Evolutionary conservation across 2,113 vertebrate genomes (phyloP), one percentile per base, ranked within the genome.

Genomic region (Sinocyclocheilus anophthalmus): DNA sequence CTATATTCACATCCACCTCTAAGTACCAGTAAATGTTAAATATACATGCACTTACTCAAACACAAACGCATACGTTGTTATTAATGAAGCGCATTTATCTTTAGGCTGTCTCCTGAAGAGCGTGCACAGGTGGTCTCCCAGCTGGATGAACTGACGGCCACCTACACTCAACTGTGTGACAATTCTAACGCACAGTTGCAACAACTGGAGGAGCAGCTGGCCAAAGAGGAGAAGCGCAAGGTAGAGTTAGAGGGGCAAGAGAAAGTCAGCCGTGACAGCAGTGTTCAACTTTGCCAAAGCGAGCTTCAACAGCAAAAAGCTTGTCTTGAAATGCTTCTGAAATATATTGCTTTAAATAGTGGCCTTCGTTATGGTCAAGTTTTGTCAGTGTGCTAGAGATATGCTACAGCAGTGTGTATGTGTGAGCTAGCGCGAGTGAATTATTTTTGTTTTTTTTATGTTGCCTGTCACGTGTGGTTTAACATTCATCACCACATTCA

Each of bases 141-240:
- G 87, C 89, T 99, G 79, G 89, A 93, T 1, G 90, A 93, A n/a
- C 92, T 99, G 57, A 98, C 92, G 67, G 94, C 95, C 89, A 94
- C 96, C 73, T 99, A 99, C 91, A 93, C 92, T 57, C 93, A 93
- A 22, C 94, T 99, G 57, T 97, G 97, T 89, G 94, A 93, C 0
- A 94, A 94, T 75, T 98, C 97, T 81, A 92, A 93, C 0, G 94
- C 95, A 87, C 96, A 98, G 89, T 94, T 98, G 84, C 97, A 97
- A 88, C 96, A 98, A 87, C 96, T 99, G 76, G 96, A 97, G 91
- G 95, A 95, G 80, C 95, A 97, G 61, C 92, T 97, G 92, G 97
- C 97, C 90, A 95, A 96, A 90, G 97, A 99, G 92, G 94, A 97
- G 67, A 96, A 98, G 69, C 96, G 94, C 93, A 98, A 99, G 98